phyloP scores from a whole-genome alignment of 2,888 invertebrate species.

The Melipona beecheii region DNA sequence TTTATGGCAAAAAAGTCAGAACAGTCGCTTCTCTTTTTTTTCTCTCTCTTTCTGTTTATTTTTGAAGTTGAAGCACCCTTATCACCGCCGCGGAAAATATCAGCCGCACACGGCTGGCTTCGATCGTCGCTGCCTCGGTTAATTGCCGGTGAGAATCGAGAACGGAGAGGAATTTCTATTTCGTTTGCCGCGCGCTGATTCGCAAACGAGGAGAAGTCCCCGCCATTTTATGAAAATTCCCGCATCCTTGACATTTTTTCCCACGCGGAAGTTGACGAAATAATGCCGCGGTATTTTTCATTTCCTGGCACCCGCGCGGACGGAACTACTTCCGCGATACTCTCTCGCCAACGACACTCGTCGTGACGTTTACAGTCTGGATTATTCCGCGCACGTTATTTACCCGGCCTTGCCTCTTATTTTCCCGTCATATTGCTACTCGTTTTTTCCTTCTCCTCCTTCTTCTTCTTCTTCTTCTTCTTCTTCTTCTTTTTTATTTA shows the following conservation, averaged over 20 bases:
- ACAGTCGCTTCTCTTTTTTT: no score
- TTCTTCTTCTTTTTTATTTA: background rate
- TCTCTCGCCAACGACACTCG: background rate
- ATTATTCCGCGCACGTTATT: background rate
- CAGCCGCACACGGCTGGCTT: background rate
- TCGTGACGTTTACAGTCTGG: background rate
- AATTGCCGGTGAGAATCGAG: slow-evolving; percentile 18
- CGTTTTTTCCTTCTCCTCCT: background rate
- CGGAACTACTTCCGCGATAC: background rate
- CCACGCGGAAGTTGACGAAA: slow-evolving; percentile 24
- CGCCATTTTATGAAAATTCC: slow-evolving; percentile 25
- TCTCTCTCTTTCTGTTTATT: background rate
- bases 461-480: no score
- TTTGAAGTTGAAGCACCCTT: slow-evolving; percentile 11
- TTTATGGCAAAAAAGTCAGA: no score
- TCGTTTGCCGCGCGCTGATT: background rate
- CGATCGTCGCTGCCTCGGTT: slow-evolving; percentile 19
- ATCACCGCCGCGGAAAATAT: background rate
- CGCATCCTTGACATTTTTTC: slow-evolving; percentile 28
- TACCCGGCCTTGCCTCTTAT: background rate
- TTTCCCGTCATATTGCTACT: background rate
- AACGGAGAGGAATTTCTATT: slow-evolving; percentile 29
- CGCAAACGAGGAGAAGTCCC: background rate
- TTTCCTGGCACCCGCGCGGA: background rate
- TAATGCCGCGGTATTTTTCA: slow-evolving; percentile 20